Percentiles rank a stretch among this genome's conserved stretches.
These are phyloP conservation scores for Diploptera punctata DNA, from an alignment of 2,888 invertebrate species.

Conservation along the genomic window DNA sequence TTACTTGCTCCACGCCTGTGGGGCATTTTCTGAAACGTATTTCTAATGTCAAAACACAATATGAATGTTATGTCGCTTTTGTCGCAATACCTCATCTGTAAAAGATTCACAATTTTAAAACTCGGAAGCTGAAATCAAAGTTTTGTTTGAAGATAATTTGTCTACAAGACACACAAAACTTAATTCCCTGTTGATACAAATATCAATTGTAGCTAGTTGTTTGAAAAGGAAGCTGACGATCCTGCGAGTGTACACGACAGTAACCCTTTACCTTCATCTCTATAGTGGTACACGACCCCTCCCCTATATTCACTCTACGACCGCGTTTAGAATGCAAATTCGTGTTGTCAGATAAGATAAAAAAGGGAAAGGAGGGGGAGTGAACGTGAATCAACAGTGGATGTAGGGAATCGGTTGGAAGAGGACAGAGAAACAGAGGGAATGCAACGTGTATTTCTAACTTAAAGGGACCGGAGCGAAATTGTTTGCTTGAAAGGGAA, in stretches of 20 bases:
- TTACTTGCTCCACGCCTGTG: no score
- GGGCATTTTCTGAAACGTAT: no score
- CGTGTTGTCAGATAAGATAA: slow-evolving; percentile 42
- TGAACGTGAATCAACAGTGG: slow-evolving; percentile 40
- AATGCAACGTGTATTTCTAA: slow-evolving; percentile 1
- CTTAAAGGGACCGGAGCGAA: slow-evolving; percentile 16
- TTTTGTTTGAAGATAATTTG: no score
- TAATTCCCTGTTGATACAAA: no score
- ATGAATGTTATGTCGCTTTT: no score
- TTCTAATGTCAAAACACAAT: no score
- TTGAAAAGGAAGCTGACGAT: no score
- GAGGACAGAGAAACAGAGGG: neutral
- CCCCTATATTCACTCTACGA: slow-evolving; percentile 27
- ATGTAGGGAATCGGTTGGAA: slow-evolving; percentile 15
- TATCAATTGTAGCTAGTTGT: no score
- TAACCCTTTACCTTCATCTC: neutral
- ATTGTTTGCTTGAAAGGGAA: neutral
- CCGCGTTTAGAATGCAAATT: slow-evolving; percentile 41
- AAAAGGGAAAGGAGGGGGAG: slow-evolving; percentile 22
- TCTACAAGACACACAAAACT: no score
- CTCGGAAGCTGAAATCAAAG: no score
- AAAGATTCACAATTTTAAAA: no score
- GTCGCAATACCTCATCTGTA: no score
- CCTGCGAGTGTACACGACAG: neutral
- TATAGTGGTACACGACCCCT: neutral